Evolutionary conservation across 2,888 invertebrate genomes (phyloP).

Genomic region (Andricus quercusramuli): DNA sequence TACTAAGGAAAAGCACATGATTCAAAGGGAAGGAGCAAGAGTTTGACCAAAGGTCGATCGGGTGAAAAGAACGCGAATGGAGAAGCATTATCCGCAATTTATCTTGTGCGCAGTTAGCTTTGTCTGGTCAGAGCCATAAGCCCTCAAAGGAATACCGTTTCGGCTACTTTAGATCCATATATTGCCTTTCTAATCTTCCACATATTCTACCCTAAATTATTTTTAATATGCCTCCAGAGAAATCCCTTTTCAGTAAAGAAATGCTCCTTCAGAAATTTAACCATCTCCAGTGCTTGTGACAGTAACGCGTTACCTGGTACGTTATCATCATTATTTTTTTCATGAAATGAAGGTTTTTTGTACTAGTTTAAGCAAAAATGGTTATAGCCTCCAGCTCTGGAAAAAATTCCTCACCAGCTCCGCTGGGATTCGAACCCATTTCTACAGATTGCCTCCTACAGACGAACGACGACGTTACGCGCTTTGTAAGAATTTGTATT

Average conservation of each 20-base stretch:
- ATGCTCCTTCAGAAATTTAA: not conserved
- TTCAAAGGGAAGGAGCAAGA: not conserved
- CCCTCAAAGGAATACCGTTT: constrained; percentile 21
- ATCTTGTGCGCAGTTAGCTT: constrained; percentile 23
- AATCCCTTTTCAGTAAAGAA: not conserved
- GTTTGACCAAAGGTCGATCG: constrained; percentile 28
- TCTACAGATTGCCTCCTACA: too few species aligned
- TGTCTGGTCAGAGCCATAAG: constrained; percentile 21
- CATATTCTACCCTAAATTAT: not conserved
- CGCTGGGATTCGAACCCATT: too few species aligned
- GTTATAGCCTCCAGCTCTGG: too few species aligned
- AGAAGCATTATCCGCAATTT: constrained; percentile 27
- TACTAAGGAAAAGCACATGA: not conserved
- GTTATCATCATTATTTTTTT: too few species aligned
- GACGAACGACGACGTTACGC: too few species aligned
- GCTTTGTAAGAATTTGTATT: too few species aligned
- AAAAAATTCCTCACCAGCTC: too few species aligned
- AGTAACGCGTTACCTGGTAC: too few species aligned
- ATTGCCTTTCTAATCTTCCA: constrained; percentile 9
- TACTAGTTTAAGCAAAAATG: too few species aligned
- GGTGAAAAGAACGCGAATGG: constrained; percentile 11
- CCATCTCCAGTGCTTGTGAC: not conserved
- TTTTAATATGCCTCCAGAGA: not conserved
- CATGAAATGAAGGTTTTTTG: too few species aligned
- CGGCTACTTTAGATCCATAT: constrained; percentile 6